Percentiles rank a stretch among this genome's conserved stretches.
These are phyloP conservation scores for Hipparchia semele DNA, from an alignment of 2,888 invertebrate species.

Conservation along the genomic window DNA sequence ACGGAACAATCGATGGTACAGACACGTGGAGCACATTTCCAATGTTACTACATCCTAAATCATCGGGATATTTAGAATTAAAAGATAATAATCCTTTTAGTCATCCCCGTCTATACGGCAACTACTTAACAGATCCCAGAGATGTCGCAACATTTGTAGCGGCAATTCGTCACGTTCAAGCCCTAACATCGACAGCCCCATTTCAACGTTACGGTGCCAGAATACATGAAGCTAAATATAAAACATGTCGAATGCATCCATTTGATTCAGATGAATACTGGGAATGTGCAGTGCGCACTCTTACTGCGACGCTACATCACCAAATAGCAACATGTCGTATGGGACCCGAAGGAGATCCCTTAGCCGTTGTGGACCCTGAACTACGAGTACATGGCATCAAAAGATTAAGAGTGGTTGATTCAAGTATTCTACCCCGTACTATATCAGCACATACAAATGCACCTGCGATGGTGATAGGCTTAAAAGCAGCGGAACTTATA, in stretches of 20 bases:
- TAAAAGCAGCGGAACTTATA: constrained; percentile 87
- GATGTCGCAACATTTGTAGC: constrained; percentile 84
- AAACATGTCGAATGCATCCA: constrained; percentile 72
- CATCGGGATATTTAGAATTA: constrained; percentile 87
- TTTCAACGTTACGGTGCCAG: constrained; percentile 83
- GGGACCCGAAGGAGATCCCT: constrained; percentile 85
- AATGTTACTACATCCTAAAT: constrained; percentile 89
- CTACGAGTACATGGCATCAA: constrained; percentile 84
- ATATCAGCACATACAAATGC: constrained; percentile 87
- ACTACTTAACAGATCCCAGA: constrained; percentile 87
- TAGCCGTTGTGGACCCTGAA: constrained; percentile 85
- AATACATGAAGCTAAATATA: constrained; percentile 76
- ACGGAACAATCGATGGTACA: constrained; percentile 76
- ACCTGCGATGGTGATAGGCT: constrained; percentile 87
- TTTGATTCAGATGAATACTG: constrained; percentile 87
- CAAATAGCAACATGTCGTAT: constrained; percentile 88
- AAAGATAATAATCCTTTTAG: constrained; percentile 88
- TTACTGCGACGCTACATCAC: constrained; percentile 85
- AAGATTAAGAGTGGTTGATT: constrained; percentile 85
- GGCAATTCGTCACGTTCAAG: constrained; percentile 84
- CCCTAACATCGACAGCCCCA: constrained; percentile 81
- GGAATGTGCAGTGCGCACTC: constrained; percentile 85
- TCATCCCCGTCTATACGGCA: constrained; percentile 90
- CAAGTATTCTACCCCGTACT: constrained; percentile 86
- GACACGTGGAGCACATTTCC: constrained; percentile 86